Conservation (phyloP, 2,888 invertebrate genomes). For the Drosophila birchii region DNA sequence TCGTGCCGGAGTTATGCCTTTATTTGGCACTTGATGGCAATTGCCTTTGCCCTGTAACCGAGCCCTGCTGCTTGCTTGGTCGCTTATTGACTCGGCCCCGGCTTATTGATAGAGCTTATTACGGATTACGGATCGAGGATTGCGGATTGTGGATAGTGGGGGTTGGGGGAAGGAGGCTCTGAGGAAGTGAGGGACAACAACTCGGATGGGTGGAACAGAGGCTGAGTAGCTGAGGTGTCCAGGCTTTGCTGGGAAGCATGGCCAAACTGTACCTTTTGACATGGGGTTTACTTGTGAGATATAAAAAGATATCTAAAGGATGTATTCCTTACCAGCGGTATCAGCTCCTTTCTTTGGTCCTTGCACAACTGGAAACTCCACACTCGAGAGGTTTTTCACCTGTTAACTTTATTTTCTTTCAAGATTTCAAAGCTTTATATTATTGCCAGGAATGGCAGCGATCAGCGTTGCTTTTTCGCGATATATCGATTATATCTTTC, state of each 20-base stretch:
- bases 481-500: neutral
- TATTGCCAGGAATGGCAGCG: neutral
- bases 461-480: neutral
- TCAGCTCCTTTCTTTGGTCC: too few relatives aligned
- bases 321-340: too few relatives aligned
- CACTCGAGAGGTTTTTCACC: neutral
- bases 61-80: conserved; percentile 17
- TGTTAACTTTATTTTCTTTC: neutral
- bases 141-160: conserved; percentile 10
- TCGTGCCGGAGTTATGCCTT: conserved; percentile 69
- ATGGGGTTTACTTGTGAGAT: neutral
- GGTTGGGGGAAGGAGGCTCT: neutral
- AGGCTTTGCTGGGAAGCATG: neutral
- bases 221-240: neutral
- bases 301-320: neutral
- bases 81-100: conserved; percentile 41
- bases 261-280: neutral
- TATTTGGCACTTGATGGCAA: conserved; percentile 71
- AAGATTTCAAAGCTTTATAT: neutral
- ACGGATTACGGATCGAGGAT: conserved; percentile 32
- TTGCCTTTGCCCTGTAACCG: conserved; percentile 31
- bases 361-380: neutral
- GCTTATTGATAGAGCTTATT: conserved; percentile 36
- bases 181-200: neutral
- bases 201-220: neutral